A percentile compares a stretch with the other conserved stretches of the same genome.
These are phyloP conservation scores for Heliconius charithonia DNA, from an alignment of 2,888 invertebrate genomes.

Conservation along the genomic window DNA sequence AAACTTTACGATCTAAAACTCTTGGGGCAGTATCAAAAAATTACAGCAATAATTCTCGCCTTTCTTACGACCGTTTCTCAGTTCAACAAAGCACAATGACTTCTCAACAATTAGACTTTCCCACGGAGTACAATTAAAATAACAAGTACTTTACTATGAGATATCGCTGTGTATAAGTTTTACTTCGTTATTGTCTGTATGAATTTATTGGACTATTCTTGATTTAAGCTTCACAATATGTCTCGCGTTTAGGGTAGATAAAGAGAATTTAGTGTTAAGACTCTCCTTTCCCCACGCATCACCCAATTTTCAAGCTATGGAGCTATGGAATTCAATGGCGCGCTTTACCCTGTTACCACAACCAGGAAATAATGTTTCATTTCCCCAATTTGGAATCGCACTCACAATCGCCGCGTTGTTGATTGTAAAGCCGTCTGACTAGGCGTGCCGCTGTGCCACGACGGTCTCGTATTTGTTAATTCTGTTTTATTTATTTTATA, in stretches of 20 bases:
- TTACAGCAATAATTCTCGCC: conserved; percentile 53
- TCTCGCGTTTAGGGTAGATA: no score
- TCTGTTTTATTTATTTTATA: background rate
- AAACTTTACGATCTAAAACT: conserved; percentile 31
- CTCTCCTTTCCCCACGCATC: no score
- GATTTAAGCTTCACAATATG: background rate
- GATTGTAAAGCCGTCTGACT: no score
- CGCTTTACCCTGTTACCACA: background rate
- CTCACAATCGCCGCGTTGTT: background rate
- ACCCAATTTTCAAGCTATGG: no score
- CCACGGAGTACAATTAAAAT: conserved; percentile 66
- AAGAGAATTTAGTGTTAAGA: no score
- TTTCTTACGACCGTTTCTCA: conserved; percentile 59
- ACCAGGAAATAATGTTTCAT: background rate
- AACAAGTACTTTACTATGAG: conserved; percentile 56
- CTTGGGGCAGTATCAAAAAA: conserved; percentile 46
- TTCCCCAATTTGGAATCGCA: background rate
- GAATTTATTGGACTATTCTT: conserved; percentile 47
- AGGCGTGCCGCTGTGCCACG: no score
- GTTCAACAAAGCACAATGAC: conserved; percentile 63
- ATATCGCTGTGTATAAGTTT: conserved; percentile 48
- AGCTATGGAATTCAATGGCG: background rate
- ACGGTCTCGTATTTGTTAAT: background rate
- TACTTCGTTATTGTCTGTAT: conserved; percentile 45
- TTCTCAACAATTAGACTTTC: conserved; percentile 68